phyloP scores from a whole-genome alignment of 2,113 vertebrate species.

The Struthidea cinerea region DNA sequence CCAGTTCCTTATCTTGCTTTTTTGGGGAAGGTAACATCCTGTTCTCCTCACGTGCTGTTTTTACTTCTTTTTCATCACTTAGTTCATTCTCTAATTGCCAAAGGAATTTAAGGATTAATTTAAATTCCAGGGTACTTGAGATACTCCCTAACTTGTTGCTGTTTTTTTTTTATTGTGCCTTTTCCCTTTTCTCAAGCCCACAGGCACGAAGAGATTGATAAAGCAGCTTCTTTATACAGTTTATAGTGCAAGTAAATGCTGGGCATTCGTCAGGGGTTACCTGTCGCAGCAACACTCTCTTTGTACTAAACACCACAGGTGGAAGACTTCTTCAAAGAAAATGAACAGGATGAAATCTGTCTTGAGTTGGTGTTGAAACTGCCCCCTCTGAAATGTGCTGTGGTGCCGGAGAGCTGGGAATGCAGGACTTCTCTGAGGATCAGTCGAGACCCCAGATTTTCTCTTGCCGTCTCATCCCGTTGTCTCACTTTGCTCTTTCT shows the following conservation, averaged over 20 bases:
- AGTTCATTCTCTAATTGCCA: neutral
- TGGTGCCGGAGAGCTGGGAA: neutral
- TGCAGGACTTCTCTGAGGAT: neutral
- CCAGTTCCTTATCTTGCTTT: neutral
- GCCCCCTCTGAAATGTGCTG: neutral
- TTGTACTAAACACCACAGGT: neutral
- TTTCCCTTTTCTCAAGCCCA: neutral
- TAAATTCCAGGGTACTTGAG: neutral
- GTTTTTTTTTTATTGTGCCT: neutral
- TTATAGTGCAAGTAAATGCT: neutral
- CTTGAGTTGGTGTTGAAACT: neutral
- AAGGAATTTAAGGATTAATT: neutral
- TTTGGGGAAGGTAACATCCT: neutral
- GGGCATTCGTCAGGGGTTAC: neutral
- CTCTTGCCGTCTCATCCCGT: fast-evolving
- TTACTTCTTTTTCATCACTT: neutral
- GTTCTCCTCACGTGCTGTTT: neutral
- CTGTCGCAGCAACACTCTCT: neutral
- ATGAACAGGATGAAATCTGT: neutral
- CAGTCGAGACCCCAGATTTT: neutral
- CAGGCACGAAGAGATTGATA: neutral
- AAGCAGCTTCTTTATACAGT: neutral
- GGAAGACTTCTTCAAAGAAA: neutral
- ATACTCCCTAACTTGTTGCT: neutral
- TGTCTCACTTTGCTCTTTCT: neutral